Evolutionary conservation across 2,797 vertebrate genomes (phyloP).

Genomic region (Dendrocincla fuliginosa): DNA sequence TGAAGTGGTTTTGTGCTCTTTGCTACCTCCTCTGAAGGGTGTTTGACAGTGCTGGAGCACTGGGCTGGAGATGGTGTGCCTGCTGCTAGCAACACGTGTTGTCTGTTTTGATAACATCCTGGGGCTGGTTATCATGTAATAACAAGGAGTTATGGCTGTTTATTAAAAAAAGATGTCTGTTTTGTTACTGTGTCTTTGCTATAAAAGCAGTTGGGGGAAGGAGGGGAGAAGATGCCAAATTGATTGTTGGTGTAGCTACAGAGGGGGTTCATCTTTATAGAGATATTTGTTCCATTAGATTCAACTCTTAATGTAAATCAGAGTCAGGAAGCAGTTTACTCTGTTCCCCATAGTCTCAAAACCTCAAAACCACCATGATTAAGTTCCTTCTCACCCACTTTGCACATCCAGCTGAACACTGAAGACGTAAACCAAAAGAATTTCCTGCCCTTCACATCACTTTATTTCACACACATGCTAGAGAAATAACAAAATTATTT

Average conservation of each 20-base stretch:
- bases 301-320: not conserved
- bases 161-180: constrained; percentile 36
- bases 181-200: not conserved
- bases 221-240: not conserved
- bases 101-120: constrained; percentile 34
- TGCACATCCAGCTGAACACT: not conserved
- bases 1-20: not conserved
- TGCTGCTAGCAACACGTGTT: not conserved
- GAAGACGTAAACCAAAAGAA: constrained; percentile 18
- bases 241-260: not conserved
- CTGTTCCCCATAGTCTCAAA: constrained; percentile 20
- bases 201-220: not conserved
- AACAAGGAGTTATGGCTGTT: constrained; percentile 4
- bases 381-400: constrained; percentile 49
- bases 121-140: not conserved
- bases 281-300: not conserved
- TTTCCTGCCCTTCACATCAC: constrained; percentile 9
- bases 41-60: not conserved
- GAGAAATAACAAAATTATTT: not conserved
- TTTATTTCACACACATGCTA: not conserved
- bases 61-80: not conserved
- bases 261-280: not conserved
- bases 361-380: constrained; percentile 32
- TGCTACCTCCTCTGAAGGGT: not conserved
- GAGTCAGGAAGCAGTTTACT: constrained; percentile 7